Evolutionary conservation across 1,140 invertebrate genomes (phyloP), one percentile per base, ranked within the genome.

Genomic region (Arion vulgaris): DNA sequence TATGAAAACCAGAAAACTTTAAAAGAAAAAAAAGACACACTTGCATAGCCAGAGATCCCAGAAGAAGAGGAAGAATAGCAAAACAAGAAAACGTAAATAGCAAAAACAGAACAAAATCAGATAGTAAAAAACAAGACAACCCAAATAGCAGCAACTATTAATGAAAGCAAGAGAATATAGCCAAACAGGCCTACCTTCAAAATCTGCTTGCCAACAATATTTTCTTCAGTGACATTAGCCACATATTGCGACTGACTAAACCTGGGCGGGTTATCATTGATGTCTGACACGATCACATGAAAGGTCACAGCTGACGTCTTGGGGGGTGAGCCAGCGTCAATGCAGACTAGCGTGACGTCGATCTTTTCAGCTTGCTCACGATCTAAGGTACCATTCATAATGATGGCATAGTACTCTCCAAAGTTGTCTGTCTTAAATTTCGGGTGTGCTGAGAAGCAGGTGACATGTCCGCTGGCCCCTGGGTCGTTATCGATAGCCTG

Each of bases 201-300:
- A 4, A 87, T 69, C 39, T 76, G 62, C 19, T 77, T 71, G n/a
- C 84, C 86, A n/a, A 76, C 71, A 28, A 51, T 51, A n/a, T 74
- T 77, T 26, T 84, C 83, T 28, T 87, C 84, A 49, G 85, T 84
- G 17, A 88, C 57, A 71, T 78, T 83, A 26, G 82, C 85, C 41
- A 76, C 71, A 78, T 89, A 89, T 7, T 77, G 84, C 32, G 72
- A 76, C 74, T 84, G 83, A 17, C 73, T 78, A 78, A 89, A 89
- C 28, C 79, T 75, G 0, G 88, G 88, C 1, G 84, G 28, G 76
- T 89, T 87, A 77, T 89, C 88, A 77, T 89, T 89, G n/a, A 85
- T 83, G 83, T 90, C 89, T 17, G 72, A n/a, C 15, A 90, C 84
- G 57, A 82, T 74, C 26, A 89, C 87, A 5, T 80, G 69, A 36